These are phyloP conservation scores for Columbina picui DNA, from an alignment of 2,113 vertebrate species.

Conservation along the genomic window DNA sequence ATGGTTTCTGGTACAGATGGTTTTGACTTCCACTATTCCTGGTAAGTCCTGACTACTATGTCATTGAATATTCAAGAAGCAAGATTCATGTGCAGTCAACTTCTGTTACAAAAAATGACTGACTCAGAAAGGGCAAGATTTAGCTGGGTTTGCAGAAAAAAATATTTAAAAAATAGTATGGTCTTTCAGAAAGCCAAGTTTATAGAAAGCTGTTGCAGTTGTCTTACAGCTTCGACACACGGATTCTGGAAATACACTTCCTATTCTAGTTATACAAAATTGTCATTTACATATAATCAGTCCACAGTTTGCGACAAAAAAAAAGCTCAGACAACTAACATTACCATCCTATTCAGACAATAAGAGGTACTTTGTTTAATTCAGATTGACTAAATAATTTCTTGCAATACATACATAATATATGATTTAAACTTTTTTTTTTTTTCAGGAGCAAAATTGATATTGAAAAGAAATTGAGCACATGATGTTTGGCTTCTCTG, in stretches of 20 bases:
- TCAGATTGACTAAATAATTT: not conserved
- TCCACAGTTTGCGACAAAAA: conserved; percentile 24
- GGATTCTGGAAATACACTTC: conserved; percentile 42
- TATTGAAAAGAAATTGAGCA: not conserved
- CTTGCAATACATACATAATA: not conserved
- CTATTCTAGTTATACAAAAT: conserved; percentile 54
- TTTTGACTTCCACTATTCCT: not conserved
- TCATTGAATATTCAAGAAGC: not conserved
- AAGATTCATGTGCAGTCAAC: not conserved
- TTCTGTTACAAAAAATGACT: not conserved
- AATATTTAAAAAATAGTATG: not conserved
- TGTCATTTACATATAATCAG: conserved; percentile 58
- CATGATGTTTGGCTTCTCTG: not conserved
- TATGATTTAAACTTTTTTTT: not conserved
- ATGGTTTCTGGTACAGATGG: not conserved
- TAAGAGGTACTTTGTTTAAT: conserved; percentile 49
- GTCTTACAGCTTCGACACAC: not conserved
- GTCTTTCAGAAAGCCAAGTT: not conserved
- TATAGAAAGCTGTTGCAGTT: not conserved
- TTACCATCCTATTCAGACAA: not conserved
- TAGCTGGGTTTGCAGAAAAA: not conserved
- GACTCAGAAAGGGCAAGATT: conserved; percentile 12
- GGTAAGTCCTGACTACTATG: not conserved
- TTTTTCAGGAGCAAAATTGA: not conserved
- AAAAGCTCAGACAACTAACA: conserved; percentile 22